These are phyloP conservation scores for Zaprionus nigranus DNA, from an alignment of 1,140 invertebrate genomes.

Conservation along the genomic window DNA sequence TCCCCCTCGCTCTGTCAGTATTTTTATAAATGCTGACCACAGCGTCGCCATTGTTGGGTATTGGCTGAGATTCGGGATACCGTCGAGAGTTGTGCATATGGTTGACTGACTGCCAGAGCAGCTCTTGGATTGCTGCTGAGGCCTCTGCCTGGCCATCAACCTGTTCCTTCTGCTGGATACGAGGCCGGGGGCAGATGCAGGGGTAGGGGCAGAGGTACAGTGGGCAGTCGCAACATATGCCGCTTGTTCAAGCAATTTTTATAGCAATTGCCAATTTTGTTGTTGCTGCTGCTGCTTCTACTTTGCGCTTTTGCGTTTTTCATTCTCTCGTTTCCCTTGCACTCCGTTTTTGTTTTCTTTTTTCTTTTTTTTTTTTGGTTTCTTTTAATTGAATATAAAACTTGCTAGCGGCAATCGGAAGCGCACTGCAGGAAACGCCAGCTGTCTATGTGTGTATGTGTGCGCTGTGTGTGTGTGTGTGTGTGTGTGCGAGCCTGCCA, in stretches of 20 bases:
- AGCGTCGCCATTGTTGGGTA: constrained; percentile 65
- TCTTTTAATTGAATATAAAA: constrained; percentile 82
- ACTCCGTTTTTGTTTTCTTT: constrained; percentile 16
- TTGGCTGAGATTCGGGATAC: constrained; percentile 59
- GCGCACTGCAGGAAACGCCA: constrained; percentile 77
- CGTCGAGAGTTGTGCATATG: constrained; percentile 70
- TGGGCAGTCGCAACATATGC: constrained; percentile 61
- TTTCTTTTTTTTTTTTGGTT: constrained; percentile 43
- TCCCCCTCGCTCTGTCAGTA: constrained; percentile 11
- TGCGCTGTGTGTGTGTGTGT: constrained; percentile 25
- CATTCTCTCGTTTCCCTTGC: constrained; percentile 21
- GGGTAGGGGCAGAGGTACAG: neutral
- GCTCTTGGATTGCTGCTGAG: constrained; percentile 13
- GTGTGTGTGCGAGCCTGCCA: constrained; percentile 21
- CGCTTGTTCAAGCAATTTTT: constrained; percentile 75
- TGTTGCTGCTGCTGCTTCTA: constrained; percentile 32
- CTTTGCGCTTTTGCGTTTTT: too few relatives aligned
- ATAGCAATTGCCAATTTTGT: constrained; percentile 76
- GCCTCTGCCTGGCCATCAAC: constrained; percentile 27
- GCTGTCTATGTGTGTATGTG: constrained; percentile 61
- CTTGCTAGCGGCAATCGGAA: constrained; percentile 80
- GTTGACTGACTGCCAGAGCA: constrained; percentile 55
- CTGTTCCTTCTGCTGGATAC: constrained; percentile 26
- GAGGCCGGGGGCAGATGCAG: neutral
- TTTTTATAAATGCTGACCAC: constrained; percentile 74